These are phyloP conservation scores for Caenorhabditis doughertyi DNA, from an alignment of 2,888 invertebrate species.

Conservation along the genomic window DNA sequence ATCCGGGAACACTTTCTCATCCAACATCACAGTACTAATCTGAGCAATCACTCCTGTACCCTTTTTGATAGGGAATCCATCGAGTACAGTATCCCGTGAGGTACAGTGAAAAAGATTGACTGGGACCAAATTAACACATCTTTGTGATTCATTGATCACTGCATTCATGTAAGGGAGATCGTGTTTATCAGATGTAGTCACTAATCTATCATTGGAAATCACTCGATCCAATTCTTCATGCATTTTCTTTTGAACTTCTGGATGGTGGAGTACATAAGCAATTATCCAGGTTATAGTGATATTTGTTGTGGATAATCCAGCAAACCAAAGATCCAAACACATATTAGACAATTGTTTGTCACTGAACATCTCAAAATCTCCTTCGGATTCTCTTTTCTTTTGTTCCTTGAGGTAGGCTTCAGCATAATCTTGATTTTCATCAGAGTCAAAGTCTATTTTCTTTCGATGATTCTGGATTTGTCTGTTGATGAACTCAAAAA, in stretches of 20 bases:
- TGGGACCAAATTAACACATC: conserved; percentile 58
- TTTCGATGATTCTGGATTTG: conserved; percentile 60
- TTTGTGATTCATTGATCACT: conserved; percentile 63
- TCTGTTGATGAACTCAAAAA: conserved; percentile 57
- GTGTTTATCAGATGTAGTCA: conserved; percentile 61
- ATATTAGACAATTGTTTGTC: conserved; percentile 52
- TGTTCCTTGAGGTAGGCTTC: conserved; percentile 66
- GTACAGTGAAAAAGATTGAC: conserved; percentile 52
- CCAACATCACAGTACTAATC: conserved; percentile 54
- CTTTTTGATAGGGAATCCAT: conserved; percentile 23
- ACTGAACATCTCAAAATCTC: conserved; percentile 55
- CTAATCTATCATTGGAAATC: conserved; percentile 59
- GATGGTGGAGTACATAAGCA: conserved; percentile 44
- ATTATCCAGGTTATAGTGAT: conserved; percentile 51
- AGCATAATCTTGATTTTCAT: conserved; percentile 54
- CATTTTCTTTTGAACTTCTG: conserved; percentile 56
- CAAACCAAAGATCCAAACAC: conserved; percentile 51
- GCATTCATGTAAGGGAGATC: conserved; percentile 62
- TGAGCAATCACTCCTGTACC: conserved; percentile 56
- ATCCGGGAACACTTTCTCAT: conserved; percentile 53
- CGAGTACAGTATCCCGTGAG: conserved; percentile 26
- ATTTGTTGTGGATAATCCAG: conserved; percentile 50
- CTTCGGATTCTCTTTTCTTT: conserved; percentile 43
- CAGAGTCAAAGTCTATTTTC: conserved; percentile 34
- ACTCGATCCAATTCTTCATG: conserved; percentile 69